Base-by-base conservation (phyloP, 1,140 invertebrate species). In the Ruditapes philippinarum region DNA sequence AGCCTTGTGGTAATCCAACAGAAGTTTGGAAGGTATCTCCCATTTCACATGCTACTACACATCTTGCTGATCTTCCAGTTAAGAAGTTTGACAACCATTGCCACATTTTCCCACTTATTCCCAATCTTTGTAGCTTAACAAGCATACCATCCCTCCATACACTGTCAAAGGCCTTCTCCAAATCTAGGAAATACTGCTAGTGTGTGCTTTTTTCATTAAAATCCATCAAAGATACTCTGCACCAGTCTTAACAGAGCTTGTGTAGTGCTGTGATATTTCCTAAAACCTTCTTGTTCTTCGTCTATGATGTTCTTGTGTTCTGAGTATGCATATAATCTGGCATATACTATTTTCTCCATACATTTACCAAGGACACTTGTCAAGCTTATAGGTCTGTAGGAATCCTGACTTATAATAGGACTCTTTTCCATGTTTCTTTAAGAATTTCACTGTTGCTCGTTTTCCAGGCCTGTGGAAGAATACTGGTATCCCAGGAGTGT, bases 141-240 rank as follows among this genome's bases (percentile, higher is more conserved):
- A 78, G 7, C 12, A 78, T 14, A 42, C 74, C 40, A 17, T 78
- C 45, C 25, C 74, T 78, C 74, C 74, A 78, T 14, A 78, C 74
- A 14, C 42, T 51, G n/a, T 78, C 74, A 51, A 78, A 78, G 17
- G 74, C 78, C 33, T 81, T 81, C n/a, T 81, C 78, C 78, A 81
- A 33, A 19, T 81, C 78, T 22, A 81, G n/a, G n/a, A 40, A 36
- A 81, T 11, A 81, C 31, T 33, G 78, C 78, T 17, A 62, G 11
- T 12, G 51, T 60, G 12, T 28, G 4, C 1, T 76, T 28, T 1
- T 31, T 79, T 51, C 54, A 28, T 2, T 36, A 7, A 2, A 81
- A 57, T 1, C 51, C 78, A 81, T 40, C 49, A 36, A 57, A 3
- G 19, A 31, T 60, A 38, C 60, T 36, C 40, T 81, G 25, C 1